Conservation (phyloP, 2,888 invertebrate species). For the Acanthopleura granulata region DNA sequence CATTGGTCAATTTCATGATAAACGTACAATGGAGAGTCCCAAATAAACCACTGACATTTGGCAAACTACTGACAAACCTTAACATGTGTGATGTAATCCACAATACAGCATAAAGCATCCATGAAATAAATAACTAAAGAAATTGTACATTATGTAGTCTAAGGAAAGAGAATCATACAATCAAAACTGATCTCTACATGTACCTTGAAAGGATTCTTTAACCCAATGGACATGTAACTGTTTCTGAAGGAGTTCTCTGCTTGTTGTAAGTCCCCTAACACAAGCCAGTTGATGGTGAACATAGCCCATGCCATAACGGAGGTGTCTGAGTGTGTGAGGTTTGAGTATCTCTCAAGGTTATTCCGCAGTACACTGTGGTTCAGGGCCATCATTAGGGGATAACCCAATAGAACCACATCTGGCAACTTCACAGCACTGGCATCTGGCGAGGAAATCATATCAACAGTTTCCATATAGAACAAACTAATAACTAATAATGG, state of each 20-base stretch:
- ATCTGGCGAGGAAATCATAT: background rate
- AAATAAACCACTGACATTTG: no score
- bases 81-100: no score
- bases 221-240: conserved; percentile 61
- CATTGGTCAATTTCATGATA: no score
- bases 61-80: no score
- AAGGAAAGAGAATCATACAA: no score
- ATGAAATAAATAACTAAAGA: no score
- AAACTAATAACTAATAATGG: background rate
- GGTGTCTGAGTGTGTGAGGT: conserved; percentile 59
- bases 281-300: conserved; percentile 69
- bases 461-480: background rate
- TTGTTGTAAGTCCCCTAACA: conserved; percentile 59
- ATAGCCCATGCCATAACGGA: conserved; percentile 72
- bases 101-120: no score
- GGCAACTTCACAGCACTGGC: conserved; percentile 55
- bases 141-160: no score
- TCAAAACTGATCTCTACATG: conserved; percentile 53
- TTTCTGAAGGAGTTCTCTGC: conserved; percentile 63
- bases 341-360: conserved; percentile 42
- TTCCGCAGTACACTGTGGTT: conserved; percentile 42
- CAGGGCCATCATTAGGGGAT: conserved; percentile 57
- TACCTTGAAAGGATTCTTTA: conserved; percentile 67
- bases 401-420: conserved; percentile 65
- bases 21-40: no score